These are phyloP conservation scores for Drosophila auraria DNA, from an alignment of 1,140 invertebrate species.

Conservation along the genomic window DNA sequence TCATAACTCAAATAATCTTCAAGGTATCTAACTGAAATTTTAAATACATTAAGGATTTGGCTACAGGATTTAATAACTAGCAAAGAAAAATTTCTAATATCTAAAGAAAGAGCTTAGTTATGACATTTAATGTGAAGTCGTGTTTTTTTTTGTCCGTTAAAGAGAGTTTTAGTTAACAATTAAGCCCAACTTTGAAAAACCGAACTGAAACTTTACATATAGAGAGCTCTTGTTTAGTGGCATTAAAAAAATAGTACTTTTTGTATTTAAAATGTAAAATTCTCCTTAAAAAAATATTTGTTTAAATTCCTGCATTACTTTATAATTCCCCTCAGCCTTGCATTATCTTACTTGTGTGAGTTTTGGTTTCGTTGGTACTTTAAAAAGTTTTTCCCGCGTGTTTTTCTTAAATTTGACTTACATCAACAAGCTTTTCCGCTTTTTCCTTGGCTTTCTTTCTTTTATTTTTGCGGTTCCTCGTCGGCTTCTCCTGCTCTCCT, in stretches of 20 bases:
- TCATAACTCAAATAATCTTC: background rate
- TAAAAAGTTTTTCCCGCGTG: background rate
- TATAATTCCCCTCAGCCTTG: background rate
- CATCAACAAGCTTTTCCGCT: constrained; percentile 14
- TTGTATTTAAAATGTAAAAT: too few species aligned
- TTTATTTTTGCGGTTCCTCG: constrained; percentile 18
- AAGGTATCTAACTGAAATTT: background rate
- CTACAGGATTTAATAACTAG: too few species aligned
- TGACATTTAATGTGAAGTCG: background rate
- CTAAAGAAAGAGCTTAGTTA: background rate
- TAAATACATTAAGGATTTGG: background rate
- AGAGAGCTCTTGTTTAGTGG: too few species aligned
- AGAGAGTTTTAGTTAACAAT: background rate
- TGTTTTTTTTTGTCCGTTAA: background rate
- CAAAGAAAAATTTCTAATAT: too few species aligned
- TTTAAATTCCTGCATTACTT: background rate
- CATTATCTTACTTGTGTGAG: background rate
- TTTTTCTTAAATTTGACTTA: constrained; percentile 33
- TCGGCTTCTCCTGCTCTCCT: constrained; percentile 1
- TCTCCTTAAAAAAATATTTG: background rate
- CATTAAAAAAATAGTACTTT: too few species aligned
- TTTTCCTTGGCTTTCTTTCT: constrained; percentile 5
- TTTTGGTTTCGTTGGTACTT: background rate
- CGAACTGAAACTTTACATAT: background rate
- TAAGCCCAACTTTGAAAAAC: background rate